These are phyloP conservation scores for Athalia circularis DNA, from an alignment of 2,888 invertebrate genomes.

Conservation along the genomic window DNA sequence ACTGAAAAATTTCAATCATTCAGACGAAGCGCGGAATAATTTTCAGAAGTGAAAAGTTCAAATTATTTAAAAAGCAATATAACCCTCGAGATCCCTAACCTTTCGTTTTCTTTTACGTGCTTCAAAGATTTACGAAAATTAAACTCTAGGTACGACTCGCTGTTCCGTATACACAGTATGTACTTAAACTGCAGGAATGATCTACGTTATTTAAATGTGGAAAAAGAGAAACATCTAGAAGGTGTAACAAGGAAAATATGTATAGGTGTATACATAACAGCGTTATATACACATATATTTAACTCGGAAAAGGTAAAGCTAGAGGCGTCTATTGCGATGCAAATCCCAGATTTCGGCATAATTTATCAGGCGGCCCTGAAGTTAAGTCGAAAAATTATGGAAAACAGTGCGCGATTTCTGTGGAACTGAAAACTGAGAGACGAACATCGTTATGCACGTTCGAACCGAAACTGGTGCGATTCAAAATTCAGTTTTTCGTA, in stretches of 20 bases:
- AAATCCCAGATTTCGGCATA: constrained; percentile 29
- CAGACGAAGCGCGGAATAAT: too few relatives aligned
- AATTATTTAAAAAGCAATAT: too few relatives aligned
- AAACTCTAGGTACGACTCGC: too few relatives aligned
- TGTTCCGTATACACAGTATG: too few relatives aligned
- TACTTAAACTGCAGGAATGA: too few relatives aligned
- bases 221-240: neutral
- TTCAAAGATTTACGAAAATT: too few relatives aligned
- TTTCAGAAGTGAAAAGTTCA: too few relatives aligned
- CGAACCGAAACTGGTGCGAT: neutral
- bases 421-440: constrained; percentile 25
- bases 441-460: neutral
- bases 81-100: too few relatives aligned
- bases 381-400: constrained; percentile 42
- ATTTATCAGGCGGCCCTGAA: constrained; percentile 24
- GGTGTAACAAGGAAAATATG: neutral
- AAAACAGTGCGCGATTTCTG: constrained; percentile 27
- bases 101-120: too few relatives aligned
- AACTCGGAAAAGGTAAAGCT: constrained; percentile 18
- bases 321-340: neutral
- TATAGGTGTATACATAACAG: too few relatives aligned
- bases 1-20: too few relatives aligned
- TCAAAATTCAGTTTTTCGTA: neutral
- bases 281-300: constrained; percentile 18
- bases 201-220: neutral